phyloP scores from a whole-genome alignment of 2,113 vertebrate genomes.

The Pterophyllum scalare region DNA sequence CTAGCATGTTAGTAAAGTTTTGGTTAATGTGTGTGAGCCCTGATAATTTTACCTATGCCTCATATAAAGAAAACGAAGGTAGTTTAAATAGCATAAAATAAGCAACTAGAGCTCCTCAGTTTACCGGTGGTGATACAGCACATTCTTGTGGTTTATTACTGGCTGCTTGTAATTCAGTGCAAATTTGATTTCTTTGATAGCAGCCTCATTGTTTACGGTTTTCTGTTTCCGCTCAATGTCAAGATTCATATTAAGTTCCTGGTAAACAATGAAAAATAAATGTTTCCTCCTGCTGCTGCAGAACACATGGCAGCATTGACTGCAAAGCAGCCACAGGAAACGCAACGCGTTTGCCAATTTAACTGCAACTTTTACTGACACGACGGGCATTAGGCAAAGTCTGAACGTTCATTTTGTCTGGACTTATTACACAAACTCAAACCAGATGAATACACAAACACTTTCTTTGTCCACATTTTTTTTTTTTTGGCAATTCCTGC shows the following conservation, averaged over 20 bases:
- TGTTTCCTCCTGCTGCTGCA: background rate
- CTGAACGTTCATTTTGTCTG: constrained; percentile 31
- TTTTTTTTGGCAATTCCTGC: background rate
- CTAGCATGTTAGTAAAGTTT: background rate
- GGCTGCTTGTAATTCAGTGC: background rate
- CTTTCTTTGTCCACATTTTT: background rate
- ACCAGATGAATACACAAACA: background rate
- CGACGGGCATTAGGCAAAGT: background rate
- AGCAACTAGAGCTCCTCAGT: background rate
- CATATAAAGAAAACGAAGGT: background rate
- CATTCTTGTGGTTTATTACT: background rate
- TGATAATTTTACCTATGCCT: background rate
- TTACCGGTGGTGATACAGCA: background rate
- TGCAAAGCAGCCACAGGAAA: background rate
- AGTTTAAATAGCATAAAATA: background rate
- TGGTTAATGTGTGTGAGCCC: background rate
- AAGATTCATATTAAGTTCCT: background rate
- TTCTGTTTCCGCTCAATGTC: background rate
- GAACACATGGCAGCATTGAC: background rate
- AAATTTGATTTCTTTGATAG: background rate
- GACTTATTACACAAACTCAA: constrained; percentile 8
- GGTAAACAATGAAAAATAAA: background rate
- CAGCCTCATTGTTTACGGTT: background rate
- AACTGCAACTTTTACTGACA: background rate
- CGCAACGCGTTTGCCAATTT: background rate